Base-by-base conservation (phyloP, 2,113 vertebrate species). In the Trochalopteron elliotii region DNA sequence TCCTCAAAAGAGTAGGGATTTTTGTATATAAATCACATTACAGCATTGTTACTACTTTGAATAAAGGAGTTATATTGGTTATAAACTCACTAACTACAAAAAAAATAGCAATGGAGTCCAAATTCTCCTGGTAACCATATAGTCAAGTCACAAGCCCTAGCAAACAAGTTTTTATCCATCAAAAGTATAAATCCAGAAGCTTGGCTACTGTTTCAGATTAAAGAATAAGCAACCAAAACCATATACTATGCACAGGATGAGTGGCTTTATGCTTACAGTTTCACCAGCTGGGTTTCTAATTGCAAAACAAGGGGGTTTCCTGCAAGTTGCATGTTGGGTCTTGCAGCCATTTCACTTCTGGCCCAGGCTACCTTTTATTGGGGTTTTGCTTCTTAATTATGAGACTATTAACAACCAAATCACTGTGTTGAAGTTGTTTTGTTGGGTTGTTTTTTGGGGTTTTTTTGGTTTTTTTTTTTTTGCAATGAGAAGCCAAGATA, bases 271-370 rank as follows among this genome's bases (percentile, higher is more conserved):
- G 50, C 42, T 81, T 20, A 45, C 4, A 22, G 74, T 90, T 90
- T 93, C 9, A 1, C 79, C 83, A 55, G 42, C 64, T 81, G 56
- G 30, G 52, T 89, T 92, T 95, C 83, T 88, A 74, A 64, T 60
- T 92, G 83, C 91, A 93, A 96, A 96, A 92, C 69, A 75, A 70
- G 86, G 72, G 86, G 90, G 33, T 90, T 94, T 97, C 90, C 91
- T 93, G 56, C 47, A 93, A 44, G 47, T 71, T 74, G 27, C 93
- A 28, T 56, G 80, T 68, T 86, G 5, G 27, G 30, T 83, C 89
- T 83, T 86, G 59, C 11, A 44, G 24, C 33, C 39, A 55, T 68
- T 67, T 94, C 4, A 3, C 39, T 77, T 7, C 4, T 70, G 59
- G 45, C 37, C 55, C 55, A 83, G 40, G 15, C 47, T 69, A 37